Percentiles rank a stretch among this genome's conserved stretches.
phyloP scores from a whole-genome alignment of 2,113 vertebrate species.

The Ranitomeya variabilis region DNA sequence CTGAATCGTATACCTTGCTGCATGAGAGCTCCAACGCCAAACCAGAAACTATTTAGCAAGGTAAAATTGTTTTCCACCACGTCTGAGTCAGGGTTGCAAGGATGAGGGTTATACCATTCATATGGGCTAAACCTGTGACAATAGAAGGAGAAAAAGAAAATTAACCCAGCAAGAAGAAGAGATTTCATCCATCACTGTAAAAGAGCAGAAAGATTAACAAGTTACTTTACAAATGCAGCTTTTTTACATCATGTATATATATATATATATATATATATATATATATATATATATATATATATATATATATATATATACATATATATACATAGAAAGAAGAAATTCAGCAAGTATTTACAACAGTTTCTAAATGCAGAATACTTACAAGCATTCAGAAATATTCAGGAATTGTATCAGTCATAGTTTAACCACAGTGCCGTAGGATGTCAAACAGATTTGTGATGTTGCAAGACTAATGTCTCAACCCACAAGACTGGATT shows the following conservation, averaged over 20 bases:
- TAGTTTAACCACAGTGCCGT: too few species aligned
- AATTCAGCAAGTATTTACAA: too few species aligned
- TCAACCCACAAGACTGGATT: not conserved
- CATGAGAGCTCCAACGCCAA: constrained; percentile 99
- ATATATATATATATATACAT: not conserved
- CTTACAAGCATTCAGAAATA: not conserved
- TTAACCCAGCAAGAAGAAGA: constrained; percentile 64
- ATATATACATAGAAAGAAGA: not conserved
- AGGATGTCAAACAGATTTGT: too few species aligned
- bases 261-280: not conserved
- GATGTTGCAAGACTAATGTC: not conserved
- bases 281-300: too few species aligned
- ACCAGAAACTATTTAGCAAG: constrained; percentile 99
- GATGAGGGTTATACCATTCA: constrained; percentile 99
- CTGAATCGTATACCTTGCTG: constrained; percentile 99
- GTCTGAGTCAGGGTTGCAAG: constrained; percentile 98
- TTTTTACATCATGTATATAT: not conserved
- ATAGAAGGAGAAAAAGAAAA: constrained; percentile 81
- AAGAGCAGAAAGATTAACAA: constrained; percentile 74
- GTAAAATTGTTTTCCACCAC: constrained; percentile 99
- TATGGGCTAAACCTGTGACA: constrained; percentile 99
- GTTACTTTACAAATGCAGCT: constrained; percentile 64
- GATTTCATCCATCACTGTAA: constrained; percentile 74
- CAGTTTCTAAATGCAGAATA: constrained; percentile 8
- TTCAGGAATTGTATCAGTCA: too few species aligned